Evolutionary conservation across 2,888 invertebrate genomes (phyloP), one percentile per base, ranked within the genome.

Genomic region (Pterobdella sp.): DNA sequence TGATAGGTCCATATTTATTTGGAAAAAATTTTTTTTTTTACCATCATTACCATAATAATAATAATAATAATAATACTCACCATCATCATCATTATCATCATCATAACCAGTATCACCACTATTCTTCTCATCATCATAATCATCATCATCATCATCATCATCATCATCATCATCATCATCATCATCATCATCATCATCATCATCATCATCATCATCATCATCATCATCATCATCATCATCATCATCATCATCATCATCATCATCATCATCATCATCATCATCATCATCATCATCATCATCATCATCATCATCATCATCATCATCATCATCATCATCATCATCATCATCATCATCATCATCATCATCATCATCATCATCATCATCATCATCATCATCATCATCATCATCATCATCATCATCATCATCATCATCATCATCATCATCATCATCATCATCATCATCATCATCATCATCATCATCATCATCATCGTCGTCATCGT

Each of bases 221-320:
- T 29, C 36, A 73, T 42, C 52, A 73, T 70, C 73, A 42, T 49
- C 49, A 73, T 73, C 73, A 73, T 73, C 73, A 49, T 70, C 73
- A 73, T 70, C 72, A 72, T 72, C 67, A 68, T 72, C 72, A 68
- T 70, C 73, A 68, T 73, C 73, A 49, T 70, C 72, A 37, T 72
- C 72, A 32, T 72, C 72, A 42, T 70, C 72, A 72, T 72, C 65
- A 34, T 72, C 7, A 64, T 64, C 64, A 64, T 64, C 64, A 64
- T 64, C 64, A 64, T 68, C 56, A 34, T 68, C 67, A 68, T 67
- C 68, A 68, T 68, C 49, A 68, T 73, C 36, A 32, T 68, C 64
- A 69, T 36, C 52, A 37, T 35, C 31, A 10, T 32, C 49, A 63
- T 69, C 31, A 56, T 36, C 70, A 56, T 63, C 37, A 42, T 37